Conservation (phyloP, 2,888 invertebrate species). For the Eumacrocentrus americanus region DNA sequence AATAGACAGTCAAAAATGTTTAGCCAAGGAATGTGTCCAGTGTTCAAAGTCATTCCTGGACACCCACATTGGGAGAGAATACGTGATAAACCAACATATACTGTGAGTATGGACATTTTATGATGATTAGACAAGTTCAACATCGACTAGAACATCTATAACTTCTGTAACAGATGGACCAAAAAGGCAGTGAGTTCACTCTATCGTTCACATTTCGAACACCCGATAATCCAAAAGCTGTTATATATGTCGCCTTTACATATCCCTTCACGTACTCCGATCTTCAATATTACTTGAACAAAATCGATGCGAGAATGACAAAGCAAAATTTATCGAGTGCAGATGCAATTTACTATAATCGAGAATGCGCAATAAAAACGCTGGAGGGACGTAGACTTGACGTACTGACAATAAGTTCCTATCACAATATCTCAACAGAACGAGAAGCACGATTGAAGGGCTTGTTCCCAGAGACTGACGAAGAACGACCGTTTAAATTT, state of each 20-base stretch:
- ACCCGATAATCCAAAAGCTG: conserved; percentile 73
- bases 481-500: conserved; percentile 76
- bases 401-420: conserved; percentile 82
- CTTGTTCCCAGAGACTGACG: conserved; percentile 74
- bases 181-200: conserved; percentile 72
- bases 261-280: conserved; percentile 89
- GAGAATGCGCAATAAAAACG: conserved; percentile 81
- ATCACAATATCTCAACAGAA: conserved; percentile 75
- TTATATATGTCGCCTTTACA: conserved; percentile 88
- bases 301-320: conserved; percentile 70
- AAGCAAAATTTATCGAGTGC: conserved; percentile 46
- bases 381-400: conserved; percentile 80
- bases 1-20: conserved; percentile 91
- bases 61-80: conserved; percentile 85
- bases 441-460: conserved; percentile 75
- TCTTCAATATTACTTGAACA: conserved; percentile 74
- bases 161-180: conserved; percentile 66
- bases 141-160: no score
- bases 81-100: conserved; percentile 77
- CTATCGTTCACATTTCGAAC: conserved; percentile 76
- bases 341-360: conserved; percentile 83
- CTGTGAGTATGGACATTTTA: conserved; percentile 63
- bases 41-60: conserved; percentile 76
- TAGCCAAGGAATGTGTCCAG: conserved; percentile 89
- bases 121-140: background rate